Conservation (phyloP, 2,797 vertebrate genomes). For the Loris lydekkerianus region DNA sequence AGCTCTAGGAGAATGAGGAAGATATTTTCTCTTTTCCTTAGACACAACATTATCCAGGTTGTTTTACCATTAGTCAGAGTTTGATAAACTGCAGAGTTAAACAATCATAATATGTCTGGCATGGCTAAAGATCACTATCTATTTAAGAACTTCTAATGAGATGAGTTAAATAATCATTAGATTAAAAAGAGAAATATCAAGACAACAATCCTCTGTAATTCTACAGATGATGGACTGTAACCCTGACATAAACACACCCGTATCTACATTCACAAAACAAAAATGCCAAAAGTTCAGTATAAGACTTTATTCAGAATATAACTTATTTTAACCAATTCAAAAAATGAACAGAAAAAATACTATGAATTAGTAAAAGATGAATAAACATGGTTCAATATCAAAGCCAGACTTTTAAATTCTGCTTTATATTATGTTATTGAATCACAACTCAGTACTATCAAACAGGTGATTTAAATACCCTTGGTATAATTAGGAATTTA, state of each 20-base stretch:
- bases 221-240: slow-evolving; percentile 41
- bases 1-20: not conserved
- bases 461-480: slow-evolving; percentile 47
- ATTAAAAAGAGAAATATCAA: slow-evolving; percentile 27
- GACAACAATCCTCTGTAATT: slow-evolving; percentile 55
- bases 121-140: slow-evolving; percentile 53
- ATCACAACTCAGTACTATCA: slow-evolving; percentile 28
- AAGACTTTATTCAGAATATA: slow-evolving; percentile 52
- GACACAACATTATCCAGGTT: slow-evolving; percentile 44
- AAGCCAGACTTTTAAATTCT: slow-evolving; percentile 63
- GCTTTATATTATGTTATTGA: slow-evolving; percentile 27
- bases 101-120: not conserved
- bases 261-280: slow-evolving; percentile 50
- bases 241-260: slow-evolving; percentile 36
- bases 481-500: slow-evolving; percentile 52
- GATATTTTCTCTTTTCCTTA: slow-evolving; percentile 44
- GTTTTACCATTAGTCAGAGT: slow-evolving; percentile 52
- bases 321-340: slow-evolving; percentile 54
- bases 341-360: slow-evolving; percentile 47
- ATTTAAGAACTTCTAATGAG: slow-evolving; percentile 35
- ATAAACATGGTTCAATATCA: slow-evolving; percentile 29
- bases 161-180: slow-evolving; percentile 60
- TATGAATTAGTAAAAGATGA: slow-evolving; percentile 33
- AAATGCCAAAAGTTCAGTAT: slow-evolving; percentile 39
- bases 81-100: slow-evolving; percentile 35